phyloP scores from a whole-genome alignment of 2,113 vertebrate genomes.

The Casuarius casuarius region DNA sequence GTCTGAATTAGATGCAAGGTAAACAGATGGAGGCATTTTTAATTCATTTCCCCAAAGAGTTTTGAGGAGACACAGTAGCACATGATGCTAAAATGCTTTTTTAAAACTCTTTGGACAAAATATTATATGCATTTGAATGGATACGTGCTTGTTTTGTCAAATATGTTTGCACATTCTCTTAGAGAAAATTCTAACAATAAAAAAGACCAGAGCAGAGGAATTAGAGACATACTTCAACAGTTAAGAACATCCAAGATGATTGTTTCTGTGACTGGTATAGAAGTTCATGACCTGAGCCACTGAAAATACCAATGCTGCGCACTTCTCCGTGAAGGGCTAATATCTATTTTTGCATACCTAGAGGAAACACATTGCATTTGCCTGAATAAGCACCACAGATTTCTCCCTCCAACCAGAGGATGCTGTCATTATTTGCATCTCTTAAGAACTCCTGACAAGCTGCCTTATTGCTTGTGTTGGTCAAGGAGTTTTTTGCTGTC shows the following conservation, averaged over 20 bases:
- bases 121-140: not conserved
- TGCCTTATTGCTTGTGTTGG: conserved; percentile 16
- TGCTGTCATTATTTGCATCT: conserved; percentile 2
- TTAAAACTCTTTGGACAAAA: not conserved
- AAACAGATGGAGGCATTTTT: conserved; percentile 65
- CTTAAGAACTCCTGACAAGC: conserved; percentile 27
- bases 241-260: not conserved
- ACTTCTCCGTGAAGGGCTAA: conserved; percentile 32
- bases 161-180: not conserved
- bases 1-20: not conserved
- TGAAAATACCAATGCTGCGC: conserved; percentile 4
- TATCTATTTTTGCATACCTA: conserved; percentile 36
- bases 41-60: conserved; percentile 59
- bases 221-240: not conserved
- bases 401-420: not conserved
- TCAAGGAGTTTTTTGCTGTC: conserved; percentile 46
- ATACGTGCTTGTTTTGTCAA: not conserved
- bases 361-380: conserved; percentile 21
- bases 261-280: not conserved
- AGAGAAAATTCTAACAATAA: not conserved
- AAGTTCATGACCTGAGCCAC: not conserved
- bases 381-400: conserved; percentile 20
- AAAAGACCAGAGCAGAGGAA: not conserved
- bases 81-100: not conserved
- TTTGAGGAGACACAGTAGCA: conserved; percentile 25